Percentiles rank a stretch among this genome's conserved stretches.
Evolutionary conservation across 2,888 invertebrate species (phyloP).

Genomic region (Plebejus melissa): DNA sequence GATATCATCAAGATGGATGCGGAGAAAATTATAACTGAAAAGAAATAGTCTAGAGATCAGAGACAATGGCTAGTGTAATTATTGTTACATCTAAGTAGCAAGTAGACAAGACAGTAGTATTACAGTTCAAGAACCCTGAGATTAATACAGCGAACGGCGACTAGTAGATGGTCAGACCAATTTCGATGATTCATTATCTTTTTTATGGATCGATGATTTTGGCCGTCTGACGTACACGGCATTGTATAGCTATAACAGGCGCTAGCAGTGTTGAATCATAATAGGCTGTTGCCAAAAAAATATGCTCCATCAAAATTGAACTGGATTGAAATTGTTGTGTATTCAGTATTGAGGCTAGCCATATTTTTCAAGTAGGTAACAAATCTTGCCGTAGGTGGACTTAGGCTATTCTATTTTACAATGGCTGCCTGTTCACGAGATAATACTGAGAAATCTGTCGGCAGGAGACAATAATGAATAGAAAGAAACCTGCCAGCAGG

Average conservation of each 20-base stretch:
- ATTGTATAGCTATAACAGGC: not conserved
- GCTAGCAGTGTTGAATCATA: constrained; percentile 12
- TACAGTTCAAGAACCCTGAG: not conserved
- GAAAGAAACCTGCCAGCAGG: not conserved
- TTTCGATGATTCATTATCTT: constrained; percentile 24
- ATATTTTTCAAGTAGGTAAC: not conserved
- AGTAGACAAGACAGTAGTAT: not conserved
- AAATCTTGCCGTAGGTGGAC: not conserved
- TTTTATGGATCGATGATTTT: constrained; percentile 14
- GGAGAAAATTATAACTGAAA: constrained; percentile 19
- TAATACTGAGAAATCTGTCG: not conserved
- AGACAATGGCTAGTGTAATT: constrained; percentile 5
- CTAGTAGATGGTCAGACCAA: not conserved
- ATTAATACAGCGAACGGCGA: not conserved
- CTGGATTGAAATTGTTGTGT: not conserved
- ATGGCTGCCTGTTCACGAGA: not conserved
- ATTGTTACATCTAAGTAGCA: not conserved
- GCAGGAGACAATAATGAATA: not conserved
- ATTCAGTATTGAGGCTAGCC: not conserved
- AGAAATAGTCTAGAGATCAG: constrained; percentile 6
- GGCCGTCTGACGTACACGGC: constrained; percentile 21
- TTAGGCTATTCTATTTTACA: not conserved
- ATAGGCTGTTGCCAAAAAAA: constrained; percentile 12
- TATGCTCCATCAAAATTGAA: not conserved
- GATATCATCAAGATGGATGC: not conserved